Percentiles rank a stretch among this genome's conserved stretches.
phyloP scores from a whole-genome alignment of 2,113 vertebrate genomes.

The Pteropus alecto region DNA sequence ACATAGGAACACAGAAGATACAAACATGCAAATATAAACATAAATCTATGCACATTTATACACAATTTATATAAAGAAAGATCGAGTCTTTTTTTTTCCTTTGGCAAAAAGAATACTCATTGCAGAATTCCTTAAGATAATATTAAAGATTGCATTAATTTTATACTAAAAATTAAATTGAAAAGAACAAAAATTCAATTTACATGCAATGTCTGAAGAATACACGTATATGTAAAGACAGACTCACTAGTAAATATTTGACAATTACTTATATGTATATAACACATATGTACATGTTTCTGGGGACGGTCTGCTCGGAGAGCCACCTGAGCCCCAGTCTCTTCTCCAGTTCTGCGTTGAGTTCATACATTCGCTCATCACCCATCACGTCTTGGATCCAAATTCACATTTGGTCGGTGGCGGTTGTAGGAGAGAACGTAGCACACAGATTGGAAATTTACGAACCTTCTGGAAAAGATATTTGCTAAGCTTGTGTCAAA shows the following conservation, averaged over 20 bases:
- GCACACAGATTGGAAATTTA: constrained; percentile 64
- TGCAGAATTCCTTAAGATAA: constrained; percentile 11
- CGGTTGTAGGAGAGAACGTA: background rate
- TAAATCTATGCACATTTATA: background rate
- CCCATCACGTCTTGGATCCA: constrained; percentile 37
- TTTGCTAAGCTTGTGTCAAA: constrained; percentile 64
- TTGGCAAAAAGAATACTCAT: background rate
- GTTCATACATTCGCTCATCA: background rate
- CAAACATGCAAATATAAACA: background rate
- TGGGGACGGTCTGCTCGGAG: background rate
- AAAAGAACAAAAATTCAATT: constrained; percentile 25
- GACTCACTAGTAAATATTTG: background rate
- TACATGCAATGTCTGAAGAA: background rate
- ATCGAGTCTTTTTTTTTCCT: background rate
- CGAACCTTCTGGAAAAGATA: constrained; percentile 65
- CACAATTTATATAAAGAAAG: background rate
- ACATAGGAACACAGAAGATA: background rate
- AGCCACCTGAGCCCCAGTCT: constrained; percentile 13
- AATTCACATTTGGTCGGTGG: constrained; percentile 47
- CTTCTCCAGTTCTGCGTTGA: constrained; percentile 2
- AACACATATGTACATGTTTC: background rate
- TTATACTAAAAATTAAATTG: background rate
- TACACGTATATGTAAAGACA: background rate
- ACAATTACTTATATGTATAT: background rate
- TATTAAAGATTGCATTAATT: background rate